Evolutionary conservation across 2,888 invertebrate genomes (phyloP).

Genomic region (Mythimna vitellina): DNA sequence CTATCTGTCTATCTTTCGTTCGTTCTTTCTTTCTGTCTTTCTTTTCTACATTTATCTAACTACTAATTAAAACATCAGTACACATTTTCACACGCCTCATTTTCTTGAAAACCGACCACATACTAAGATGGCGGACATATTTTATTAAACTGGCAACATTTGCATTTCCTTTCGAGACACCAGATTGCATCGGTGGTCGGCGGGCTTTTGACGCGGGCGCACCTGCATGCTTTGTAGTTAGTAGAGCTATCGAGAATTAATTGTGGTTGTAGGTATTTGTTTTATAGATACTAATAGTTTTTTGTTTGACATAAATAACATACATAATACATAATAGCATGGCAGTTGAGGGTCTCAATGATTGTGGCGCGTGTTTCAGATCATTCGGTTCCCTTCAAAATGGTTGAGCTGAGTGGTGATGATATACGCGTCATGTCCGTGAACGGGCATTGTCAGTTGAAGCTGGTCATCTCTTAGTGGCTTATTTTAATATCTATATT

Average conservation of each 20-base stretch:
- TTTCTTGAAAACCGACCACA: slow-evolving; percentile 29
- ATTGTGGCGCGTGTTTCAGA: no score
- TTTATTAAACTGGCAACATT: slow-evolving; percentile 38
- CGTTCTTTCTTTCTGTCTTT: no score
- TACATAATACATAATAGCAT: no score
- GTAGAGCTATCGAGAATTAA: slow-evolving; percentile 27
- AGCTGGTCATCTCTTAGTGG: no score
- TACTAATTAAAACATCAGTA: slow-evolving; percentile 19
- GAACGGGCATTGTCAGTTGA: no score
- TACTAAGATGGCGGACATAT: slow-evolving; percentile 25
- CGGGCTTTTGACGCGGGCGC: slow-evolving; percentile 47
- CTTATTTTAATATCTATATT: no score
- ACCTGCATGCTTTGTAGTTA: slow-evolving; percentile 54
- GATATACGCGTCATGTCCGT: no score
- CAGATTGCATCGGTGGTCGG: slow-evolving; percentile 57
- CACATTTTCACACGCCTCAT: slow-evolving; percentile 35
- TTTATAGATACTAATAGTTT: neutral
- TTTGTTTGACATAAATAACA: no score
- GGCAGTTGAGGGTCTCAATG: no score
- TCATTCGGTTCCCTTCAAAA: no score
- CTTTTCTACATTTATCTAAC: neutral
- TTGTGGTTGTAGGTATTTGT: neutral
- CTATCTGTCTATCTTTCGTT: no score
- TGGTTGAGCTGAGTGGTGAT: no score
- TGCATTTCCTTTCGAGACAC: slow-evolving; percentile 60